Evolutionary conservation across 2,797 vertebrate species (phyloP).

Genomic region (Garrulus glandarius): DNA sequence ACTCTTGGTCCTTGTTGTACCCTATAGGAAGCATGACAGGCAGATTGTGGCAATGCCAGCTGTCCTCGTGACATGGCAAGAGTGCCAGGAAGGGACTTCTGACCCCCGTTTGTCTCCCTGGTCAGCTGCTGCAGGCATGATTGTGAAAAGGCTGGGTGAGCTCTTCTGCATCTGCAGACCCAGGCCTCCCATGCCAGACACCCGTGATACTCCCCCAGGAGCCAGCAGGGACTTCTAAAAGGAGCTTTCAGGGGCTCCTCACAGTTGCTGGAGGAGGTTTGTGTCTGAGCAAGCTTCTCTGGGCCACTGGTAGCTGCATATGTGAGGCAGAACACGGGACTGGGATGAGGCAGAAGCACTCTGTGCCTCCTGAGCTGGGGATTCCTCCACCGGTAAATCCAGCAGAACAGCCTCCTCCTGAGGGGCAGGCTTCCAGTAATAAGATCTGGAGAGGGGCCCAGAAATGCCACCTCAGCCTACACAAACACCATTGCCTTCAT

Average conservation of each 20-base stretch:
- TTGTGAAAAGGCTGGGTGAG: neutral
- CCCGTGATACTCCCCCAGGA: neutral
- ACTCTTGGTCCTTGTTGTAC: neutral
- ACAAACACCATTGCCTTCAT: neutral
- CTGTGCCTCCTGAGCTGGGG: neutral
- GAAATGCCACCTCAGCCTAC: neutral
- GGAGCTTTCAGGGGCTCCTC: neutral
- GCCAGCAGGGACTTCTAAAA: neutral
- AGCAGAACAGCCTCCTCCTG: constrained; percentile 27
- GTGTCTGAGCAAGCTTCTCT: neutral
- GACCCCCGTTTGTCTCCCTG: neutral
- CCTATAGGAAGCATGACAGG: neutral
- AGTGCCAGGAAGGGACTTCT: neutral
- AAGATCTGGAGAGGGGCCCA: neutral
- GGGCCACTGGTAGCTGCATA: neutral
- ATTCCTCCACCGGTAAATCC: neutral
- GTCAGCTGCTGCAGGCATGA: neutral
- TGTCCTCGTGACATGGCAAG: neutral
- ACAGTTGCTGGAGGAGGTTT: neutral
- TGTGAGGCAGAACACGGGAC: neutral
- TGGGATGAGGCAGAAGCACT: neutral
- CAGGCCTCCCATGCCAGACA: neutral
- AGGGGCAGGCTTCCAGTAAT: neutral
- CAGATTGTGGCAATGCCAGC: neutral
- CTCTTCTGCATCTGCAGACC: neutral